These are phyloP conservation scores for Chloropsis hardwickii DNA, from an alignment of 2,113 vertebrate genomes.

Conservation along the genomic window DNA sequence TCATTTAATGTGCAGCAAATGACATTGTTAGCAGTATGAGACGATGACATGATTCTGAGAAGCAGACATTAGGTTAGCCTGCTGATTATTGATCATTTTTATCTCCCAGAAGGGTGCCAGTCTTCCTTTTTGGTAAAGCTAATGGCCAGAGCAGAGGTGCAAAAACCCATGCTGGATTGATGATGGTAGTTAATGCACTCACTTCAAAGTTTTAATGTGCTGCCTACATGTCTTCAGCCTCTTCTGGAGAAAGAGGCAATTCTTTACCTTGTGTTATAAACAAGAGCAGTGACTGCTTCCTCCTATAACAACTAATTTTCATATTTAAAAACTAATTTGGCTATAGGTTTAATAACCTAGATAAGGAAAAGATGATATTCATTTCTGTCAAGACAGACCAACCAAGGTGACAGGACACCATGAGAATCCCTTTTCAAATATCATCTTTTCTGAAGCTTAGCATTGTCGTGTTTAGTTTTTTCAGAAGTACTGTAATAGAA, in stretches of 20 bases:
- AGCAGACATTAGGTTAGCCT: not conserved
- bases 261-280: not conserved
- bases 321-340: not conserved
- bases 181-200: not conserved
- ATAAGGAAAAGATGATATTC: not conserved
- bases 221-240: not conserved
- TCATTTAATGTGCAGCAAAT: not conserved
- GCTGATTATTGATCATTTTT: not conserved
- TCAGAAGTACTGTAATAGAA: not conserved
- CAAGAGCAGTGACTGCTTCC: not conserved
- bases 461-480: not conserved
- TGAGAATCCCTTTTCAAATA: not conserved
- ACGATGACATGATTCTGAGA: not conserved
- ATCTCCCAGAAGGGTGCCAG: rapidly evolving
- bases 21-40: not conserved
- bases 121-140: not conserved
- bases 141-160: not conserved
- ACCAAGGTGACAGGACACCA: not conserved
- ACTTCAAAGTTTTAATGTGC: not conserved
- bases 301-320: not conserved
- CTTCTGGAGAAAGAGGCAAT: not conserved
- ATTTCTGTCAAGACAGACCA: not conserved
- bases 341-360: not conserved
- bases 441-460: not conserved
- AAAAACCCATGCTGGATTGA: not conserved